Evolutionary conservation across 2,888 invertebrate species (phyloP).

Genomic region (Drosophila suboccidentalis): DNA sequence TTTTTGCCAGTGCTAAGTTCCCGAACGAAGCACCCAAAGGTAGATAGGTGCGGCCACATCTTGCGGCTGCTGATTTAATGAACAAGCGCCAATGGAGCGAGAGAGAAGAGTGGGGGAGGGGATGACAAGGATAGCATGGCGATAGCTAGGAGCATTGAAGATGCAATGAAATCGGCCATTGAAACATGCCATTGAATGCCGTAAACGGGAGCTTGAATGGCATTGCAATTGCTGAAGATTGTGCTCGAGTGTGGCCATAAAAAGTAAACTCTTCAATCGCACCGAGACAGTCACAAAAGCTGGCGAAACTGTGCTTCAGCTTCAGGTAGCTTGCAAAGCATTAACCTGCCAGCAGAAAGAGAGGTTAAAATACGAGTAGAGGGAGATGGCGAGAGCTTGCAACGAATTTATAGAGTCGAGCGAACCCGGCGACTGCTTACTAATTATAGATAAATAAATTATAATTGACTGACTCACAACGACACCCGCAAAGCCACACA

Average conservation of each 20-base stretch:
- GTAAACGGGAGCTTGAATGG: slow-evolving; percentile 35
- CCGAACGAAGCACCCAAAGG: slow-evolving; percentile 8
- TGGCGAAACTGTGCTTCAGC: slow-evolving; percentile 3
- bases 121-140: background rate
- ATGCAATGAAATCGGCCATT: slow-evolving; percentile 33
- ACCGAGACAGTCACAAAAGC: slow-evolving; percentile 29
- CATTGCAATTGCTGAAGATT: slow-evolving; percentile 32
- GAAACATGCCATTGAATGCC: slow-evolving; percentile 42
- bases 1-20: slow-evolving; percentile 47
- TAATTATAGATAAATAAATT: slow-evolving; percentile 78
- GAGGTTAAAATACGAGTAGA: background rate
- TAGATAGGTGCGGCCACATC: slow-evolving; percentile 2
- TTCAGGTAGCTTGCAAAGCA: slow-evolving; percentile 26
- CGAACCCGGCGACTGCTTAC: slow-evolving; percentile 35
- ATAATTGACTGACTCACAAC: slow-evolving; percentile 66
- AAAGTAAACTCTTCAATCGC: slow-evolving; percentile 36
- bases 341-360: slow-evolving; percentile 8
- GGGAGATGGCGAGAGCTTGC: slow-evolving; percentile 1
- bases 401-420: slow-evolving; percentile 3
- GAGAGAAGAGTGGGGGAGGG: no score
- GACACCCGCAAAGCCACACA: slow-evolving; percentile 16
- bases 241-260: slow-evolving; percentile 46
- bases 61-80: slow-evolving; percentile 34
- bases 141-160: slow-evolving; percentile 19
- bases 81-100: slow-evolving; percentile 9